A percentile compares a stretch with the other conserved stretches of the same genome.
These are phyloP conservation scores for Etheostoma cragini DNA, from an alignment of 2,113 vertebrate species.

Conservation along the genomic window DNA sequence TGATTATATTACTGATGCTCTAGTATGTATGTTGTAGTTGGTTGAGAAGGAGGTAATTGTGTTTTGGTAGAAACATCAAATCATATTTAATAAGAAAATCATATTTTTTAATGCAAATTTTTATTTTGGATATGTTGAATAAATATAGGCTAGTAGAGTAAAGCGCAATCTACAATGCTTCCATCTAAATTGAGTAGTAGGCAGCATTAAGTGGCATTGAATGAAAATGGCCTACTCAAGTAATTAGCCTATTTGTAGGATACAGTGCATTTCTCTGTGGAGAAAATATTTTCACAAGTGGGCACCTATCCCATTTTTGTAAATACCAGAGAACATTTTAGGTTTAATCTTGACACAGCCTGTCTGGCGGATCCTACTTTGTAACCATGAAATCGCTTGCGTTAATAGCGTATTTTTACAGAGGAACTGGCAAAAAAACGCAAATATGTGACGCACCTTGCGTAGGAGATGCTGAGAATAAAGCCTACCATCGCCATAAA, in stretches of 20 bases:
- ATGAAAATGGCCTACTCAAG: not conserved
- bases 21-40: not conserved
- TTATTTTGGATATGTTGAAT: not conserved
- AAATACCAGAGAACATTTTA: not conserved
- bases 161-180: not conserved
- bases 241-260: too few relatives aligned
- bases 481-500: not conserved
- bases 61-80: not conserved
- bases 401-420: not conserved
- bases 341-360: not conserved
- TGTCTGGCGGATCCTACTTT: not conserved
- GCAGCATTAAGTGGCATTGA: not conserved
- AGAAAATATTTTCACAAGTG: not conserved
- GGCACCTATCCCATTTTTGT: not conserved
- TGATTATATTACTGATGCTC: too few relatives aligned
- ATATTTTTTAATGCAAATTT: not conserved
- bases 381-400: not conserved
- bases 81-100: not conserved
- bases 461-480: constrained; percentile 56
- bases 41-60: not conserved
- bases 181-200: too few relatives aligned
- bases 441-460: constrained; percentile 10
- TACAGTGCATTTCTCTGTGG: not conserved
- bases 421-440: not conserved
- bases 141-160: not conserved